Percentiles rank a stretch among this genome's conserved stretches.
phyloP scores from a whole-genome alignment of 2,797 vertebrate species.

The Allobates femoralis region DNA sequence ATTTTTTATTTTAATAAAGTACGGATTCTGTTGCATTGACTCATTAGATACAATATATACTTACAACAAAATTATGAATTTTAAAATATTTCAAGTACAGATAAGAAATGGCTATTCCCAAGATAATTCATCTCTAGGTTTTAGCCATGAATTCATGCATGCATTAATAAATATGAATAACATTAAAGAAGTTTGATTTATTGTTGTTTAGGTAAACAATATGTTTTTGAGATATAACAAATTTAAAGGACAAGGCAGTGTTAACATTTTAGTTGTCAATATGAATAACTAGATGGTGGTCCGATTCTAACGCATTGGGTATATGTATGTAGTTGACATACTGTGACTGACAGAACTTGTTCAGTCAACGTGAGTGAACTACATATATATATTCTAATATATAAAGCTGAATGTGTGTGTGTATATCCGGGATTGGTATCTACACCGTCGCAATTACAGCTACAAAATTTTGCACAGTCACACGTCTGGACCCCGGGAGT shows the following conservation, averaged over 20 bases:
- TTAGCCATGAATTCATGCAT: slow-evolving; percentile 4
- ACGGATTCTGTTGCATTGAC: neutral
- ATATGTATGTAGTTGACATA: too few relatives aligned
- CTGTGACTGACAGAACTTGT: too few relatives aligned
- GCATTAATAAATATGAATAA: slow-evolving; percentile 40
- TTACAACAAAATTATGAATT: slow-evolving; percentile 13
- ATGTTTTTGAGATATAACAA: neutral
- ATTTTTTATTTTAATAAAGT: neutral
- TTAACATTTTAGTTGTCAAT: neutral
- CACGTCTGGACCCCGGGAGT: too few relatives aligned
- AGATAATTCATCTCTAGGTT: slow-evolving; percentile 11
- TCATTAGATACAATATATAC: neutral
- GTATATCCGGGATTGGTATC: too few relatives aligned
- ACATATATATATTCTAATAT: too few relatives aligned
- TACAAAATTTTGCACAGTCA: too few relatives aligned
- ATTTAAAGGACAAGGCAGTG: neutral
- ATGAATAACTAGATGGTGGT: too few relatives aligned
- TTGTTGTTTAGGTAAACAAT: too few relatives aligned
- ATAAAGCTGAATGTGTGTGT: too few relatives aligned
- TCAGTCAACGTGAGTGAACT: too few relatives aligned
- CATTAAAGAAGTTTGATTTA: neutral
- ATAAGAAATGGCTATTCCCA: slow-evolving; percentile 29
- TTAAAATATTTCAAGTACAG: neutral
- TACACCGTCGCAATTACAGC: too few relatives aligned
- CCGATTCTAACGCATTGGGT: too few relatives aligned